These are phyloP conservation scores for Chloroceryle aenea DNA, from an alignment of 2,113 vertebrate species.

Conservation along the genomic window DNA sequence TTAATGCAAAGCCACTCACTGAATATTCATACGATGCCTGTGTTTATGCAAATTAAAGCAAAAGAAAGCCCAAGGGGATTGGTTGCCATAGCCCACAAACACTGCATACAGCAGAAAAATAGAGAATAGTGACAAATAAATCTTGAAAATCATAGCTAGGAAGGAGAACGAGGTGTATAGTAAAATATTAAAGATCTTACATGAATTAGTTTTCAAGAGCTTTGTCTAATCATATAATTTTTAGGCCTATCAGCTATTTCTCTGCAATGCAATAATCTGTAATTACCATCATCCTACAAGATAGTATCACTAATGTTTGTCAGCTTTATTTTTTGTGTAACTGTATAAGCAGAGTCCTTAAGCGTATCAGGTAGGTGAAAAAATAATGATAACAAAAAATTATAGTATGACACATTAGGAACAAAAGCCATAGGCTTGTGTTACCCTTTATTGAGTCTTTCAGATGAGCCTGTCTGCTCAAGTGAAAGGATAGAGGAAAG, in stretches of 20 bases:
- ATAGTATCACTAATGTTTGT: constrained; percentile 30
- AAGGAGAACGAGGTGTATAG: constrained; percentile 33
- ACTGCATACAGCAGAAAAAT: constrained; percentile 62
- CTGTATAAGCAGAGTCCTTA: constrained; percentile 18
- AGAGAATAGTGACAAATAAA: constrained; percentile 70
- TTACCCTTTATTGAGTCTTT: constrained; percentile 19
- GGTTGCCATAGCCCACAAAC: constrained; percentile 75
- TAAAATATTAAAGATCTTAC: constrained; percentile 62
- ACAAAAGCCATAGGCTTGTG: background rate
- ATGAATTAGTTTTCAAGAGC: constrained; percentile 50
- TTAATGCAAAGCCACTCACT: constrained; percentile 87
- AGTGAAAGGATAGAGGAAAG: background rate
- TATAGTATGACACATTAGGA: background rate
- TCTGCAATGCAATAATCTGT: constrained; percentile 29
- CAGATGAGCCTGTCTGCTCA: background rate
- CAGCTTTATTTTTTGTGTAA: constrained; percentile 52
- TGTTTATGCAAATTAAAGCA: constrained; percentile 94
- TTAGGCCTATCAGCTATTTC: constrained; percentile 41
- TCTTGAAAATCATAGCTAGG: constrained; percentile 61
- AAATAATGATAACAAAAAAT: constrained; percentile 41
- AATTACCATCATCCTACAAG: constrained; percentile 46
- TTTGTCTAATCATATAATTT: constrained; percentile 65
- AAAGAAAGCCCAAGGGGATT: constrained; percentile 77
- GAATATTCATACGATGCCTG: constrained; percentile 97
- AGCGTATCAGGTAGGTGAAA: constrained; percentile 21